Percentiles rank a stretch among this genome's conserved stretches.
Conservation (phyloP, 2,888 invertebrate species). For the Emmelina monodactyla region DNA sequence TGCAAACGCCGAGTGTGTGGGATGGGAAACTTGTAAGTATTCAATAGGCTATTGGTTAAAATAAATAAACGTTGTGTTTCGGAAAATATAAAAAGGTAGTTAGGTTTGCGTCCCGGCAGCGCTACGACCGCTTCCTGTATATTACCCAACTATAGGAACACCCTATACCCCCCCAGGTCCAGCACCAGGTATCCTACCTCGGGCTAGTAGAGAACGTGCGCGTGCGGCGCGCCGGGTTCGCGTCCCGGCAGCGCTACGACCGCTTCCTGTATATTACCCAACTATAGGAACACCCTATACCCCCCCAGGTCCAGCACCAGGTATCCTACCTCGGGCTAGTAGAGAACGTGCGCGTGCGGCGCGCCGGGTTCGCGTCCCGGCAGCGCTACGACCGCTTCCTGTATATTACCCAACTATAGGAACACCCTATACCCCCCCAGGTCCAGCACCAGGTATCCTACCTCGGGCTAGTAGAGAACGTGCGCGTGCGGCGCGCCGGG, state of each 20-base stretch:
- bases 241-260: constrained; percentile 93
- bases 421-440: constrained; percentile 19
- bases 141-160: not conserved
- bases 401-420: not conserved
- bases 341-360: constrained; percentile 93
- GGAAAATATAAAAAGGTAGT: no score
- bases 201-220: constrained; percentile 95
- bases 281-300: not conserved
- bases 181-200: constrained; percentile 83
- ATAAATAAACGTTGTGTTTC: no score
- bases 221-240: constrained; percentile 96
- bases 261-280: constrained; percentile 85
- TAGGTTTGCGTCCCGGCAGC: constrained; percentile 96
- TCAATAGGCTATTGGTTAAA: no score
- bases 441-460: constrained; percentile 80
- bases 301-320: constrained; percentile 68
- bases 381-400: constrained; percentile 94
- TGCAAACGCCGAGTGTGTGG: constrained; percentile 86
- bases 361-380: constrained; percentile 97
- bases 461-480: constrained; percentile 93
- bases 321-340: constrained; percentile 89
- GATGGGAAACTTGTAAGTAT: constrained; percentile 77
- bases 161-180: constrained; percentile 32
- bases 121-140: constrained; percentile 94
- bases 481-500: constrained; percentile 93